phyloP scores from a whole-genome alignment of 2,888 invertebrate species.

The Xanthorhoe designata region DNA sequence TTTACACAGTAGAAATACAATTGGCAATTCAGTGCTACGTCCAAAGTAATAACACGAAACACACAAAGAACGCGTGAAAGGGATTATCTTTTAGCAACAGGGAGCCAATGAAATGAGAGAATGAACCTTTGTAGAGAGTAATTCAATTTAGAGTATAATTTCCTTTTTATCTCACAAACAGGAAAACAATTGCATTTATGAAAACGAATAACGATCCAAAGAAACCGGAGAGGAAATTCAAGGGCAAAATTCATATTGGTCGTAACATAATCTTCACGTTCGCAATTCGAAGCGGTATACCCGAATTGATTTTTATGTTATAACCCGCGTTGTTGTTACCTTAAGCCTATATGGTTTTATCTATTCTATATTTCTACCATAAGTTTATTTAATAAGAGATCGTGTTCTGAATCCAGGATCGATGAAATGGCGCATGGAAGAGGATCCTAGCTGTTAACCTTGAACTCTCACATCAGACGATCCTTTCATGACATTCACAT shows the following conservation, averaged over 20 bases:
- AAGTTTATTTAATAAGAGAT: neutral
- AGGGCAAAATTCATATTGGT: neutral
- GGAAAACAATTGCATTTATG: constrained; percentile 12
- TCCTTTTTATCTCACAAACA: constrained; percentile 7
- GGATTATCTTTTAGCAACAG: neutral
- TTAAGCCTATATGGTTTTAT: neutral
- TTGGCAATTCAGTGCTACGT: neutral
- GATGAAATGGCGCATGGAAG: constrained; percentile 1
- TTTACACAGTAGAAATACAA: neutral
- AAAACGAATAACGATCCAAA: constrained; percentile 2
- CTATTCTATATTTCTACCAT: neutral
- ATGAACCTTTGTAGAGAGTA: neutral
- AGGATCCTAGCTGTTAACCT: neutral
- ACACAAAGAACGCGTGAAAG: neutral
- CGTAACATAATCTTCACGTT: neutral
- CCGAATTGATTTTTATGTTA: neutral
- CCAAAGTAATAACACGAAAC: neutral
- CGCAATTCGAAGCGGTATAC: neutral
- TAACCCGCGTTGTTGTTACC: neutral
- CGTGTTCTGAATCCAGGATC: neutral
- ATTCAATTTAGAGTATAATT: constrained; percentile 2
- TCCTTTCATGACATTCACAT: neutral
- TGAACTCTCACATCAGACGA: neutral
- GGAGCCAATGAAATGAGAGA: neutral
- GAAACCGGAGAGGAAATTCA: neutral